These are phyloP conservation scores for Misgurnus mizolepis DNA, from an alignment of 2,113 vertebrate genomes.

Conservation along the genomic window DNA sequence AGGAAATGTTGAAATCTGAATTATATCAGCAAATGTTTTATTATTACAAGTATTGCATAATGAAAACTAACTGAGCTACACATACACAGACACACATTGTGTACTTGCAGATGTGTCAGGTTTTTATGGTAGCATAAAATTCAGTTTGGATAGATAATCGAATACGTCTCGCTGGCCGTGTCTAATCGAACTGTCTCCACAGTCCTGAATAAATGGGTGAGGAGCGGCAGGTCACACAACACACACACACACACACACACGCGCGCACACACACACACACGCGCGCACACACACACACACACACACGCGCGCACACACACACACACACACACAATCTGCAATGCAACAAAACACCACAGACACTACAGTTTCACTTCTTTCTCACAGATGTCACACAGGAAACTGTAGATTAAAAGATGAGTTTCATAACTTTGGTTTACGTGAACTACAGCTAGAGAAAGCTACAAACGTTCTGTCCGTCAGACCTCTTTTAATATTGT, in stretches of 20 bases:
- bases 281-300: not conserved
- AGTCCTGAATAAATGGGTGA: not conserved
- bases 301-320: not conserved
- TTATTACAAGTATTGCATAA: not conserved
- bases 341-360: not conserved
- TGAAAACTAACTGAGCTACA: not conserved
- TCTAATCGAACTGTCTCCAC: conserved; percentile 12
- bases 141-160: not conserved
- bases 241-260: not conserved
- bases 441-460: no score
- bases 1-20: no score
- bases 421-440: no score
- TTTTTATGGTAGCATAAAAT: not conserved
- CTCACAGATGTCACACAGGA: not conserved
- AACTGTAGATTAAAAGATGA: no score
- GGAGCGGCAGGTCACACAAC: not conserved
- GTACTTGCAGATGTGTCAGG: not conserved
- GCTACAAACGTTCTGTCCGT: no score
- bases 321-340: not conserved
- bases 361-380: not conserved
- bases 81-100: conserved; percentile 6
- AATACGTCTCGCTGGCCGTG: conserved; percentile 10
- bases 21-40: no score
- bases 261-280: no score
- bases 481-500: no score